Evolutionary conservation across 2,113 vertebrate genomes (phyloP).

Genomic region (Ochotona princeps): DNA sequence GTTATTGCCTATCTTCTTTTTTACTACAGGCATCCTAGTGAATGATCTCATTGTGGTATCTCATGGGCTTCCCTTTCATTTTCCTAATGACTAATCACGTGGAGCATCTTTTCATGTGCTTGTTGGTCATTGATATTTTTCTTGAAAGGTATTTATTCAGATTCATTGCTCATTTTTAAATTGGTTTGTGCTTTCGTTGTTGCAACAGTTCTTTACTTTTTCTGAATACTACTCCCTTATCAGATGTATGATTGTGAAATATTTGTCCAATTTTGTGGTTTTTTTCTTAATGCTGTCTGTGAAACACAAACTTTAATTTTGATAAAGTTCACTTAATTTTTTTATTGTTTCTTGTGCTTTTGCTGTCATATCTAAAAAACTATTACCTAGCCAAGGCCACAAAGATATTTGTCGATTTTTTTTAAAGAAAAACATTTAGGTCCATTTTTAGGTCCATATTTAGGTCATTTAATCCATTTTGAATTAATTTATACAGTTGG

Average conservation of each 20-base stretch:
- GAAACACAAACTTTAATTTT: slow-evolving; percentile 18
- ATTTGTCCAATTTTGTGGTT: not conserved
- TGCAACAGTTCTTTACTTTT: not conserved
- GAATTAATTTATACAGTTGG: not conserved
- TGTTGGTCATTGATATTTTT: not conserved
- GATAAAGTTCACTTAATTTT: slow-evolving; percentile 18
- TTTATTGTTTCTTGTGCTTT: not conserved
- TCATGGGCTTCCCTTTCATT: not conserved
- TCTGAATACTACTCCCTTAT: not conserved
- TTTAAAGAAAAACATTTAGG: not conserved
- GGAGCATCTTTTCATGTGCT: not conserved
- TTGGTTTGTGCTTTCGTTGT: not conserved
- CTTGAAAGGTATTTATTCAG: not conserved
- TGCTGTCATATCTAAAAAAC: not conserved
- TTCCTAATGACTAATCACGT: not conserved
- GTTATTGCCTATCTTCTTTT: not conserved
- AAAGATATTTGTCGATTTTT: not conserved
- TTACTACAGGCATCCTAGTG: not conserved
- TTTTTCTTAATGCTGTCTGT: not conserved
- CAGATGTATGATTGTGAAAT: slow-evolving; percentile 25
- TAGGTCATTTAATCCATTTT: slow-evolving; percentile 23
- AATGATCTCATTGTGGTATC: not conserved
- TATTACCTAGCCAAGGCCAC: slow-evolving; percentile 18
- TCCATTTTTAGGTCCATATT: not conserved
- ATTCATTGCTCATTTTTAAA: not conserved